These are phyloP conservation scores for Araneus ventricosus DNA, from an alignment of 1,140 invertebrate species.

Conservation along the genomic window DNA sequence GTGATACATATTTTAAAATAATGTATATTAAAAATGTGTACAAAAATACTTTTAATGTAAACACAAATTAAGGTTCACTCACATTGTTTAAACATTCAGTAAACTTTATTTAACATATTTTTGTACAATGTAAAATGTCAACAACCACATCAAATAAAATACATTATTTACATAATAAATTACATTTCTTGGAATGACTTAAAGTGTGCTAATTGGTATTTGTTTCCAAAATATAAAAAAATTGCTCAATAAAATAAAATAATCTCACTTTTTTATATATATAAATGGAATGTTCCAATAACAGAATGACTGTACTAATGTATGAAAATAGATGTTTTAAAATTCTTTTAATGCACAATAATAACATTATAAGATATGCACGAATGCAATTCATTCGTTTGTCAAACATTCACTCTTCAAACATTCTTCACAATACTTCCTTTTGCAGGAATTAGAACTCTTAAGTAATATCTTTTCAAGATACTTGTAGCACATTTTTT, in stretches of 20 bases:
- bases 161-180: constrained; percentile 30
- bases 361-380: background rate
- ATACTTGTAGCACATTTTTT: background rate
- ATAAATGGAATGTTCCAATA: background rate
- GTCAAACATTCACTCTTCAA: background rate
- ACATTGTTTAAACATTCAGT: too few species aligned
- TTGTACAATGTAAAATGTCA: background rate
- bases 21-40: too few species aligned
- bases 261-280: background rate
- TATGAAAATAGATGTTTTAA: background rate
- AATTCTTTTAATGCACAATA: background rate
- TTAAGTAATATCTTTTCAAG: background rate
- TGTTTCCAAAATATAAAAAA: background rate
- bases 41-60: too few species aligned
- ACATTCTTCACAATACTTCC: too few species aligned
- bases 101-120: constrained; percentile 14
- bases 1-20: too few species aligned
- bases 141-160: constrained; percentile 3
- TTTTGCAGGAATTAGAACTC: background rate
- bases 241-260: background rate
- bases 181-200: background rate
- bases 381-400: background rate
- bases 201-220: background rate
- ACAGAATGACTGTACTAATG: background rate
- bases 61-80: too few species aligned